Evolutionary conservation across 2,888 invertebrate species (phyloP), one percentile per base, ranked within the genome.

Genomic region (Euclidia mi): DNA sequence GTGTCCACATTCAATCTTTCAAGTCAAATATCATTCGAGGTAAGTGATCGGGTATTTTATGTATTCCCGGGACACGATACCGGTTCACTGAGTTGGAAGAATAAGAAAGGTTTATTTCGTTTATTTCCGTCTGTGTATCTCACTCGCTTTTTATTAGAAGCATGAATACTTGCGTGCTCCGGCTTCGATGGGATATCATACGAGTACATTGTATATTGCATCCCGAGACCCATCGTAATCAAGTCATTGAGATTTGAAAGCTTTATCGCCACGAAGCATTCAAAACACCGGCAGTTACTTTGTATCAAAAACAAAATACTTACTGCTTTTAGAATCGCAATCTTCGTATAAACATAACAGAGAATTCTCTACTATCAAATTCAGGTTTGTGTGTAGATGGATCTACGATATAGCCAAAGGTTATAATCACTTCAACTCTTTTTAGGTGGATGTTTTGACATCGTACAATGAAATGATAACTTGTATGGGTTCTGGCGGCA

Each of bases 401-500:
- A n/a, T n/a, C n/a, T n/a, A n/a, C n/a, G n/a, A n/a, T n/a, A n/a
- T n/a, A n/a, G n/a, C n/a, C n/a, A n/a, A n/a, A n/a, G n/a, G n/a
- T n/a, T n/a, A n/a, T n/a, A n/a, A n/a, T n/a, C 28, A n/a, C 2
- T 18, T n/a, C 12, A 38, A 12, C 17, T 31, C 29, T 17, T 84
- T 79, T 34, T 60, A 94, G 94, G 94, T 94, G 0, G 94, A 94
- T 56, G 92, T 94, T 42, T 76, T 92, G 44, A 88, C 88, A 38
- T 90, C 93, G 1, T 94, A 93, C 63, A 94, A 92, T 69, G 94
- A 94, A 83, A 93, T 94, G 90, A 86, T 95, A 15, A 91, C 93
- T 1, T 93, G 91, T 64, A 94, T 95, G 92, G 95, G 95, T 0
- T 91, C 92, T 0, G 95, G 95, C 7, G 95, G 95, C 1, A 92